Evolutionary conservation across 2,113 vertebrate genomes (phyloP).

Genomic region (Pomatostomus ruficeps): DNA sequence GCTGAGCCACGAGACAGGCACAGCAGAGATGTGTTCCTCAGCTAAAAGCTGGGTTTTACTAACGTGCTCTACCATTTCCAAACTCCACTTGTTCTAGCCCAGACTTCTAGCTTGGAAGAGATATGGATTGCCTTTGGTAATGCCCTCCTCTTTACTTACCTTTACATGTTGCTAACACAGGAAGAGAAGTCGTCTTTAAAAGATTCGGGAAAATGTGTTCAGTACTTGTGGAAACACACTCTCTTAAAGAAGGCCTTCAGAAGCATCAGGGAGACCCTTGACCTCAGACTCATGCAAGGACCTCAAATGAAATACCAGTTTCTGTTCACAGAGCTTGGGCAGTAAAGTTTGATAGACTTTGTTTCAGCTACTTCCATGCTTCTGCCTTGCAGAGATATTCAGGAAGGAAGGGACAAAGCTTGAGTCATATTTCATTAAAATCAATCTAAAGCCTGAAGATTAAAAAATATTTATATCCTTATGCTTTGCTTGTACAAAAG

Average conservation of each 20-base stretch:
- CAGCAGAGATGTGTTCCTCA: not conserved
- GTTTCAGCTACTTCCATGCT: not conserved
- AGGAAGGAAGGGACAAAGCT: not conserved
- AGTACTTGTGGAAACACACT: not conserved
- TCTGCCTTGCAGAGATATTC: not conserved
- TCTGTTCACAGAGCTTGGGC: not conserved
- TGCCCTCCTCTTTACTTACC: not conserved
- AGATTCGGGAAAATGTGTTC: not conserved
- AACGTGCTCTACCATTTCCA: accelerated
- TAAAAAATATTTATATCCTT: not conserved
- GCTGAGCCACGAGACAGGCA: not conserved
- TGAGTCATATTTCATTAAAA: not conserved
- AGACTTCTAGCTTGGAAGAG: not conserved
- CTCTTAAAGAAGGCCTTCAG: not conserved
- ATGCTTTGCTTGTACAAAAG: not conserved
- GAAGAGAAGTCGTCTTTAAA: not conserved
- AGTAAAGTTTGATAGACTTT: not conserved
- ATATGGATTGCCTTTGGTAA: not conserved
- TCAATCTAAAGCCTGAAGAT: not conserved
- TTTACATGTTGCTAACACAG: not conserved
- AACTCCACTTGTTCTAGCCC: not conserved
- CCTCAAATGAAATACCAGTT: not conserved
- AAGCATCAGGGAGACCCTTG: not conserved
- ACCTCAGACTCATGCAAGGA: not conserved
- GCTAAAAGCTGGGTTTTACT: not conserved